Base-by-base conservation (phyloP, 2,113 vertebrate species). In the Penelope pileata region DNA sequence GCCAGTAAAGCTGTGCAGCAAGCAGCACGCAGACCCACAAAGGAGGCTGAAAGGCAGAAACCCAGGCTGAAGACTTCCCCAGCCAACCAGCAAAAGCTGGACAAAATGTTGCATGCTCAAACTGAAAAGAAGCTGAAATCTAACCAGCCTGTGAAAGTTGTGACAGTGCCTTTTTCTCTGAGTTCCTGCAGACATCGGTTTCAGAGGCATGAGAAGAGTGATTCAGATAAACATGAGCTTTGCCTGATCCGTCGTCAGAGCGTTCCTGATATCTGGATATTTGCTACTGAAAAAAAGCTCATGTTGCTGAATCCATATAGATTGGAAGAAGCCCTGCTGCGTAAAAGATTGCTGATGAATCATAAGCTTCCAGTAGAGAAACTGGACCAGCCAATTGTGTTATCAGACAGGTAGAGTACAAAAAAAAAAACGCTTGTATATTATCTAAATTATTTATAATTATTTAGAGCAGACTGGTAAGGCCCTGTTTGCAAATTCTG, bases 251-350 rank as follows among this genome's bases (percentile, higher is more conserved):
- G 97, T 94, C 98, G 96, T 42, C 98, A 99, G 96, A 98, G 97
- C 95, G 98, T 98, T 97, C 98, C 98, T 96, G 98, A 98, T 85
- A 97, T 98, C 63, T 99, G 99, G 99, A 94, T 99, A 86, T 91
- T 99, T 93, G 97, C 98, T 96, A 98, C 98, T 83, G 98, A 98
- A 95, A 98, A 96, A 93, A 98, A 98, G 45, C 93, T 99, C 9
- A 98, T 97, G 97, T 96, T 99, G 96, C 94, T 99, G 94, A 99
- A 99, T 96, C 99, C 99, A 7, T 99, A 98, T 79, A 98, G 99
- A 93, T 97, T 99, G 89, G 98, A 99, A 97, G 99, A 99, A 97
- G 97, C 98, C 67, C 97, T 99, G 94, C 98, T 99, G 24, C 98
- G 97, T 97, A 98, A 98, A 97, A 99, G 98, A 96, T 98, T 99